Base-by-base conservation (phyloP, 2,113 vertebrate species). In the Clinocottus analis region DNA sequence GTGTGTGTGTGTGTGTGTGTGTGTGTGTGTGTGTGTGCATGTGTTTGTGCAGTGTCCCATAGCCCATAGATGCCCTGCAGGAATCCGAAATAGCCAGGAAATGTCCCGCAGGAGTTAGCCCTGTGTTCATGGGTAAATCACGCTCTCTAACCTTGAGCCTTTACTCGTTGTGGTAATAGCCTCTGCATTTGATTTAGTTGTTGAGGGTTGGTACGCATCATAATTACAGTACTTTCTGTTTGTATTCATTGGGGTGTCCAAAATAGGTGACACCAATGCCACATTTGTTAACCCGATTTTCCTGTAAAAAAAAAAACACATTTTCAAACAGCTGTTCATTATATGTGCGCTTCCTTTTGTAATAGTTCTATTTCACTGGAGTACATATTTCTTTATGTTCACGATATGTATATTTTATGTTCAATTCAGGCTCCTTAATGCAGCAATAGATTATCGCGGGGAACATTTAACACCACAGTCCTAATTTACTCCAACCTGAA, bases 41-140 rank as follows among this genome's bases (percentile, higher is more conserved):
- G 27, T 64, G 31, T 11, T 39, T 21, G 14, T 31, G 55, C 3
- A 41, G 43, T 72, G 37, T 73, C 60, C 43, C 12, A 39, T 49
- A 69, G 67, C 56, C 61, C 61, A 25, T 63, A 23, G 47, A 62
- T 72, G 71, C 56, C 64, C 39, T 43, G 47, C 53, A 79, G 4
- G 45, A 72, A 68, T 64, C 37, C 53, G 60, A 80, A 80, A 77
- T 55, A 66, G 56, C 75, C 56, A 73, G 69, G 53, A 55, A 25
- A 63, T 59, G 45, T 85, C 79, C 61, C 63, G 39, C 19, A 70
- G 79, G 70, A 86, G 63, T 87, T 33, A 61, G 27, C 74, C 41
- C 21, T 4, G 19, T 61, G 53, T 25, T 77, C 76, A 65, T 62
- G 16, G 11, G 60, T 60, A 25, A 87, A 82, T 69, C 13, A 41